Percentiles rank a stretch among this genome's conserved stretches.
These are phyloP conservation scores for Acleris sparsana DNA, from an alignment of 2,888 invertebrate genomes.

Conservation along the genomic window DNA sequence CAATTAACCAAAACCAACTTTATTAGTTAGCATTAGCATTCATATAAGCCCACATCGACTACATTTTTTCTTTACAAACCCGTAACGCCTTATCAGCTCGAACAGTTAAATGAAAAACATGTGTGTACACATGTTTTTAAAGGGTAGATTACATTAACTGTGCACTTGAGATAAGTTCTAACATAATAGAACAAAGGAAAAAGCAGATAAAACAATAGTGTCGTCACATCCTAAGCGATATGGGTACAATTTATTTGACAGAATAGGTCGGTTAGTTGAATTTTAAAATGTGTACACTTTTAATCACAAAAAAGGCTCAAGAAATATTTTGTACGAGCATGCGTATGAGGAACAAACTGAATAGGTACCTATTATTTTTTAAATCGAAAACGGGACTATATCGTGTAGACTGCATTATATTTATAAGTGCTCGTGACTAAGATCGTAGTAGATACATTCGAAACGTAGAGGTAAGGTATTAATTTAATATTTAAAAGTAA, in stretches of 20 bases:
- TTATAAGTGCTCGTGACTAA: too few relatives aligned
- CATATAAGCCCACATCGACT: conserved; percentile 53
- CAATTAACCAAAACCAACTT: conserved; percentile 55
- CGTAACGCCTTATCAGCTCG: conserved; percentile 10
- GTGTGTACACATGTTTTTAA: conserved; percentile 5
- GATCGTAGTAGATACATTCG: too few relatives aligned
- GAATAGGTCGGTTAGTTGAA: conserved; percentile 6
- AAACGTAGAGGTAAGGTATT: too few relatives aligned
- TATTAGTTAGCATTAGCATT: conserved; percentile 46
- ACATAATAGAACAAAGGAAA: conserved; percentile 43
- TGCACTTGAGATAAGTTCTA: conserved; percentile 40
- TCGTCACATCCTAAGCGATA: conserved; percentile 64
- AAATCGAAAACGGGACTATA: too few relatives aligned
- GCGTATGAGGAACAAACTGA: too few relatives aligned
- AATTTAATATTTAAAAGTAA: too few relatives aligned
- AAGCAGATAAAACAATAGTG: conserved; percentile 57
- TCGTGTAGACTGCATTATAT: too few relatives aligned
- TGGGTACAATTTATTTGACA: conserved; percentile 42
- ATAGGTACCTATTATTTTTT: too few relatives aligned
- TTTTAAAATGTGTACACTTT: neutral
- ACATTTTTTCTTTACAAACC: conserved; percentile 34
- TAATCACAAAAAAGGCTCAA: neutral
- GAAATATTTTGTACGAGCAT: neutral
- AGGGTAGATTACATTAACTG: conserved; percentile 39
- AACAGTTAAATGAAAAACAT: conserved; percentile 6